Evolutionary conservation across 2,797 vertebrate genomes (phyloP).

Genomic region (Morus bassanus): DNA sequence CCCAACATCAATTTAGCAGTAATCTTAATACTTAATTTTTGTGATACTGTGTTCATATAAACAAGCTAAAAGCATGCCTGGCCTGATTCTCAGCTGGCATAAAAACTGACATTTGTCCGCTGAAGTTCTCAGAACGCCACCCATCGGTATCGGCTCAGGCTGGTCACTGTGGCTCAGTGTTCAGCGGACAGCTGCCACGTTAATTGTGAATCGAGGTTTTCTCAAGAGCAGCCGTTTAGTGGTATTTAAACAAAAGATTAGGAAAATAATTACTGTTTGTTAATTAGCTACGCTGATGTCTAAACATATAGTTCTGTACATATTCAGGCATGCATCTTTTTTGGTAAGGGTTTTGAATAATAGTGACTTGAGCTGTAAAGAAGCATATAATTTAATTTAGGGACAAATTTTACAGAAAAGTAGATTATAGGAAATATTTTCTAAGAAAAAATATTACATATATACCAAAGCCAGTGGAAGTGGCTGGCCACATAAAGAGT

Average conservation of each 20-base stretch:
- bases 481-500: background rate
- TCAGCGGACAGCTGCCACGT: slow-evolving; percentile 44
- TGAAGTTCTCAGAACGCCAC: background rate
- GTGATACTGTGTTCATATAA: background rate
- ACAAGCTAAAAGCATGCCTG: background rate
- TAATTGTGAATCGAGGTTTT: slow-evolving; percentile 39
- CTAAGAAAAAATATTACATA: background rate
- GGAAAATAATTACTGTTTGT: slow-evolving; percentile 46
- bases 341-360: slow-evolving; percentile 4
- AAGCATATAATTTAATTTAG: slow-evolving; percentile 60
- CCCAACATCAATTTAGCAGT: slow-evolving; percentile 3
- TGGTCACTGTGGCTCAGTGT: background rate
- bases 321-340: background rate
- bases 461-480: background rate
- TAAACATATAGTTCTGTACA: slow-evolving; percentile 25
- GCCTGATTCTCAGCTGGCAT: background rate
- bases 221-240: slow-evolving; percentile 48
- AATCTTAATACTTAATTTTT: background rate
- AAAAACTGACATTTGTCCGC: background rate
- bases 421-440: background rate
- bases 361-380: slow-evolving; percentile 16
- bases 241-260: slow-evolving; percentile 64
- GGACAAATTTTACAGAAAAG: slow-evolving; percentile 45
- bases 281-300: slow-evolving; percentile 40
- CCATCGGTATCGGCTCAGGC: background rate